These are phyloP conservation scores for Glaucopsyche alexis DNA, from an alignment of 2,888 invertebrate genomes.

Conservation along the genomic window DNA sequence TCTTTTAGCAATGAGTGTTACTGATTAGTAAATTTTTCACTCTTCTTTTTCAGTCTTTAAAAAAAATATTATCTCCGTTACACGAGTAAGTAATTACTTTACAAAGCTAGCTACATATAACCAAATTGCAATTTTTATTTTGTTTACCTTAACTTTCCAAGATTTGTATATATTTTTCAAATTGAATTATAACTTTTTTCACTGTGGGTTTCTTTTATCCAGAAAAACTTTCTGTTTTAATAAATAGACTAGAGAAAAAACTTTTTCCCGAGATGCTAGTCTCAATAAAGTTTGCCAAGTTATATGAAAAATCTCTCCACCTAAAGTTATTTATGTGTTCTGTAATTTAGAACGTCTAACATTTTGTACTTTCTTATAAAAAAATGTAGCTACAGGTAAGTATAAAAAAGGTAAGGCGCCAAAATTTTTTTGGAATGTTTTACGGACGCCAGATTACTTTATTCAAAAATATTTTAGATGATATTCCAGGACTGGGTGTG, in stretches of 20 bases:
- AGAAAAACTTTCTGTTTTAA: not conserved
- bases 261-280: conserved; percentile 7
- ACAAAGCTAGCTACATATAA: too few relatives aligned
- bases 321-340: conserved; percentile 23
- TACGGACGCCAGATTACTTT: not conserved
- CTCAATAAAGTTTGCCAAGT: conserved; percentile 29
- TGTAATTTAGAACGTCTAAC: conserved; percentile 21
- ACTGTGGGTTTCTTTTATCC: not conserved
- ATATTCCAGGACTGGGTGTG: not conserved
- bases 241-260: not conserved
- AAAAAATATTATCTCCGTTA: too few relatives aligned
- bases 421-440: not conserved
- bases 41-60: too few relatives aligned
- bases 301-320: conserved; percentile 30
- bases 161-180: not conserved
- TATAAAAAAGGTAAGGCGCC: conserved; percentile 5
- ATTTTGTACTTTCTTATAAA: conserved; percentile 17
- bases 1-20: too few relatives aligned
- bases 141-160: not conserved
- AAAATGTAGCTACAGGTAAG: not conserved
- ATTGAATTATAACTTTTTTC: not conserved
- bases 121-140: not conserved
- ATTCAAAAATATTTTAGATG: not conserved
- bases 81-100: too few relatives aligned
- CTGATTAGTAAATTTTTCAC: too few relatives aligned